A percentile compares a stretch with the other conserved stretches of the same genome.
Conservation (phyloP, 2,888 invertebrate genomes). For the Acleris holmiana region DNA sequence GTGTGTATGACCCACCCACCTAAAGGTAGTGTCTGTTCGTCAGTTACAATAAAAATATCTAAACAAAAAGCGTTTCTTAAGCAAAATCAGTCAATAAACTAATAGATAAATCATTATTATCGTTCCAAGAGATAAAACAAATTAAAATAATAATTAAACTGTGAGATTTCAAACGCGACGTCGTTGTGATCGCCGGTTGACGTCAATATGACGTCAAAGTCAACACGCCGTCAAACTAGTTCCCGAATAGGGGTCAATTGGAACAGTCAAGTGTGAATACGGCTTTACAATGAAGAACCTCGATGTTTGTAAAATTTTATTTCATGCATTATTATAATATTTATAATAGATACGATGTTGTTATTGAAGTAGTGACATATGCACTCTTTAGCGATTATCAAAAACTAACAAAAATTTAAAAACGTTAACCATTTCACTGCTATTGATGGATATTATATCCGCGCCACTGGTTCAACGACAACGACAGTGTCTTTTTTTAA, state of each 20-base stretch:
- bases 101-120: too few species aligned
- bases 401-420: too few species aligned
- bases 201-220: slow-evolving; percentile 30
- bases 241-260: slow-evolving; percentile 28
- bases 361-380: not conserved
- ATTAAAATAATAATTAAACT: slow-evolving; percentile 22
- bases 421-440: too few species aligned
- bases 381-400: too few species aligned
- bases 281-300: not conserved
- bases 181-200: slow-evolving; percentile 7
- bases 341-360: not conserved
- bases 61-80: too few species aligned
- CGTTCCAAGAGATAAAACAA: slow-evolving; percentile 11
- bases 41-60: too few species aligned
- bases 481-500: too few species aligned
- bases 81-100: too few species aligned
- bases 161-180: slow-evolving; percentile 17
- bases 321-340: not conserved
- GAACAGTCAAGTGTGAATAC: slow-evolving; percentile 7
- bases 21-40: too few species aligned
- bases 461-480: too few species aligned
- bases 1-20: too few species aligned
- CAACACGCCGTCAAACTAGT: slow-evolving; percentile 27
- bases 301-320: not conserved
- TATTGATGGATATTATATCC: too few species aligned